Conservation (phyloP, 2,888 invertebrate genomes). For the Drosophila anceps region DNA sequence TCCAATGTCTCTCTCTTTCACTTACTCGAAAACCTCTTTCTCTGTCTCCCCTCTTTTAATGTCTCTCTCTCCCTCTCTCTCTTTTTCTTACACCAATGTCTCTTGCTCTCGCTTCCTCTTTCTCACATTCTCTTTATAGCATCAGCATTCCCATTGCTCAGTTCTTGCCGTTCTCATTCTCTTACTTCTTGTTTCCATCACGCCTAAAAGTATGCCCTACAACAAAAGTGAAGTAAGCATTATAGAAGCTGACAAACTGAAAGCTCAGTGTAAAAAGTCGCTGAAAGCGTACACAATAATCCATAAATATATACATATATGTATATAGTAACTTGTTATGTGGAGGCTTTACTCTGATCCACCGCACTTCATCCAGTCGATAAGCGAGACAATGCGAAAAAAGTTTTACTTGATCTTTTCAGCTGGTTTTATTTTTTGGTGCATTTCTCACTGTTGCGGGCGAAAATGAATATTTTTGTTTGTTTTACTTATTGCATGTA, state of each 20-base stretch:
- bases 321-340: not conserved
- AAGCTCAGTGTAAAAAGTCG: not conserved
- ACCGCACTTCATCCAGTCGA: not conserved
- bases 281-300: not conserved
- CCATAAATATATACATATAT: not conserved
- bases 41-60: not conserved
- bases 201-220: slow-evolving; percentile 5
- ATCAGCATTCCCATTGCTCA: not conserved
- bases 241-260: too few relatives aligned
- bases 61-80: not conserved
- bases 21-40: not conserved
- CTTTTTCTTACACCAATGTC: not conserved
- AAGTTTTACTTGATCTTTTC: not conserved
- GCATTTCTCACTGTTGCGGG: not conserved
- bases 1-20: not conserved
- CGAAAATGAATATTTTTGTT: slow-evolving; percentile 1
- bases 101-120: not conserved
- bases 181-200: not conserved
- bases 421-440: not conserved
- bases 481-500: slow-evolving; percentile 3
- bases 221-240: not conserved
- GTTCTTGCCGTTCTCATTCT: not conserved
- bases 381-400: slow-evolving; percentile 1
- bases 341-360: slow-evolving; percentile 1
- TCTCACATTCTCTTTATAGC: not conserved